Evolutionary conservation across 1,140 invertebrate species (phyloP).

Genomic region (Aphidius ervi): DNA sequence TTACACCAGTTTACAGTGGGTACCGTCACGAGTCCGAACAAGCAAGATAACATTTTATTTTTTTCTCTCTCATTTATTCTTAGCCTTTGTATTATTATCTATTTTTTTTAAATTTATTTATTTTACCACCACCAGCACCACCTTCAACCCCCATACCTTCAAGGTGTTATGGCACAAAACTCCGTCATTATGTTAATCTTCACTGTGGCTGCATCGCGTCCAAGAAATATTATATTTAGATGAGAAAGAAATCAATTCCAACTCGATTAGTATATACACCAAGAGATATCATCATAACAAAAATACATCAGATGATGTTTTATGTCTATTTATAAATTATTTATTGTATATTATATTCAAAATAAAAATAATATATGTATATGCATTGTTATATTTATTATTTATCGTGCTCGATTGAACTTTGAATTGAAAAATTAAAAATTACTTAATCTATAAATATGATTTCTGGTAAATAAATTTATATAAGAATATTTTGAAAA

Average conservation of each 20-base stretch:
- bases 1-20: conserved; percentile 37
- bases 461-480: too few relatives aligned
- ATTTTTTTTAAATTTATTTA: background rate
- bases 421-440: too few relatives aligned
- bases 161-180: conserved; percentile 46
- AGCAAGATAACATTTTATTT: background rate
- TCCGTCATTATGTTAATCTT: conserved; percentile 41
- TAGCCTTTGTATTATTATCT: too few relatives aligned
- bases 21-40: conserved; percentile 19
- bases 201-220: conserved; percentile 28
- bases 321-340: too few relatives aligned
- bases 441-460: too few relatives aligned
- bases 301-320: background rate
- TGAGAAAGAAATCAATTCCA: conserved; percentile 50
- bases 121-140: conserved; percentile 17
- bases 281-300: conserved; percentile 19
- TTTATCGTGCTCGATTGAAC: too few relatives aligned
- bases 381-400: too few relatives aligned
- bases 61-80: background rate
- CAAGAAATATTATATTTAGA: conserved; percentile 49
- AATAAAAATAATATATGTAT: too few relatives aligned
- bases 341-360: too few relatives aligned
- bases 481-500: background rate
- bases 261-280: conserved; percentile 23
- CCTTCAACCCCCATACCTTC: conserved; percentile 34